Evolutionary conservation across 2,113 vertebrate species (phyloP).

Genomic region (Petroica traversi): DNA sequence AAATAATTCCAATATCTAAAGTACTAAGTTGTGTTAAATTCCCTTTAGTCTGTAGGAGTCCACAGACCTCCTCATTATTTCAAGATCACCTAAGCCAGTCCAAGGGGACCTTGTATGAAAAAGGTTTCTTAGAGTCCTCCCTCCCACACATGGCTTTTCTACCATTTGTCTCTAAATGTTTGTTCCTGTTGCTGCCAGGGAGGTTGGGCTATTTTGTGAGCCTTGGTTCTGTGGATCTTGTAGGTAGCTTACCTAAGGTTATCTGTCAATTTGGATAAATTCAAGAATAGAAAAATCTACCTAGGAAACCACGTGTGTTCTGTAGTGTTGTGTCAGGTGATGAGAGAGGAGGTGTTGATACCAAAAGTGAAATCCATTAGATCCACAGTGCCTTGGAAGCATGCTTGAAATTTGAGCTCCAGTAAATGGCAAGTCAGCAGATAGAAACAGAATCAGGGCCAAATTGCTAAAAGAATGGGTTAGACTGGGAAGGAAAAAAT

Average conservation of each 20-base stretch:
- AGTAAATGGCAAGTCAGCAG: neutral
- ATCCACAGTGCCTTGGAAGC: neutral
- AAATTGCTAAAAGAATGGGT: neutral
- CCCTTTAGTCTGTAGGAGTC: neutral
- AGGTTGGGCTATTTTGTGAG: neutral
- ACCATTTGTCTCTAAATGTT: neutral
- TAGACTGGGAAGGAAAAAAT: neutral
- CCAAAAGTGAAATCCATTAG: neutral
- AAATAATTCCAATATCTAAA: neutral
- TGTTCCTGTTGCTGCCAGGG: neutral
- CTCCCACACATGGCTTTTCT: rapidly evolving
- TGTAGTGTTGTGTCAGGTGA: neutral
- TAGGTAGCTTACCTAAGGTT: neutral
- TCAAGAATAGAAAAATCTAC: neutral
- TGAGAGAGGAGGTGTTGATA: neutral
- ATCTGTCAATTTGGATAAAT: neutral
- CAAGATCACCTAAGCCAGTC: neutral
- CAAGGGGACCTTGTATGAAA: neutral
- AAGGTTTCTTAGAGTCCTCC: neutral
- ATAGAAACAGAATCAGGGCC: neutral
- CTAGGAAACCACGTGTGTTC: neutral
- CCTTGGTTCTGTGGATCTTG: neutral
- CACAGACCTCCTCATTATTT: neutral
- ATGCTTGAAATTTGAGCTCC: neutral
- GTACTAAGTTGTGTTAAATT: neutral